Evolutionary conservation across 92 coral and sea anemone genomes (phyloP).

Genomic region (Virgularia gustaviana): DNA sequence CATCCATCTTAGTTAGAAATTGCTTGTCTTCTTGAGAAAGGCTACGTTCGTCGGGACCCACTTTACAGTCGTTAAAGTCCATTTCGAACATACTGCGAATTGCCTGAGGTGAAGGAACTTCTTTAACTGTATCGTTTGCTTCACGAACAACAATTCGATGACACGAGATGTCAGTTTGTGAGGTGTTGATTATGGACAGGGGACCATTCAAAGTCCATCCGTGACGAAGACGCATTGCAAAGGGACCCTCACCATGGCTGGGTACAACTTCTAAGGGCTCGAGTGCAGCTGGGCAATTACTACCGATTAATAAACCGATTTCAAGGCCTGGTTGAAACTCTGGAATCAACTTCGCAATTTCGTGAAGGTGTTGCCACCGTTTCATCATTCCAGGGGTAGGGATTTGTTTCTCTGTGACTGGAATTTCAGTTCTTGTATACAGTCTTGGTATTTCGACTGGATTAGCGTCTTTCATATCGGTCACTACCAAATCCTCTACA

Average conservation of each 20-base stretch:
- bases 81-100: slow-evolving; percentile 48
- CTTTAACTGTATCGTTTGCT: slow-evolving; percentile 48
- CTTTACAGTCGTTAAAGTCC: slow-evolving; percentile 51
- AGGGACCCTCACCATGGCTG: slow-evolving; percentile 8
- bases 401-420: slow-evolving; percentile 28
- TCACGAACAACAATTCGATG: slow-evolving; percentile 47
- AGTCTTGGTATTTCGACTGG: slow-evolving; percentile 44
- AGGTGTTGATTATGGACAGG: neutral
- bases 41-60: slow-evolving; percentile 15
- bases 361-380: slow-evolving; percentile 6
- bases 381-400: slow-evolving; percentile 41
- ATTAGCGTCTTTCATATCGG: slow-evolving; percentile 15
- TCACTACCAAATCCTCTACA: slow-evolving; percentile 40
- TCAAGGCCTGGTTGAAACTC: slow-evolving; percentile 34
- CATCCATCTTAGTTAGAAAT: slow-evolving; percentile 25
- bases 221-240: slow-evolving; percentile 21
- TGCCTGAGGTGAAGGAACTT: slow-evolving; percentile 41
- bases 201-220: slow-evolving; percentile 24
- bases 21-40: slow-evolving; percentile 49
- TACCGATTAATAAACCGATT: slow-evolving; percentile 61
- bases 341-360: neutral
- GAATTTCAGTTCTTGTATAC: slow-evolving; percentile 20
- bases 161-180: neutral
- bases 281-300: slow-evolving; percentile 57
- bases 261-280: slow-evolving; percentile 65